Conservation (phyloP, 2,888 invertebrate genomes). For the Abscondita cerata region DNA sequence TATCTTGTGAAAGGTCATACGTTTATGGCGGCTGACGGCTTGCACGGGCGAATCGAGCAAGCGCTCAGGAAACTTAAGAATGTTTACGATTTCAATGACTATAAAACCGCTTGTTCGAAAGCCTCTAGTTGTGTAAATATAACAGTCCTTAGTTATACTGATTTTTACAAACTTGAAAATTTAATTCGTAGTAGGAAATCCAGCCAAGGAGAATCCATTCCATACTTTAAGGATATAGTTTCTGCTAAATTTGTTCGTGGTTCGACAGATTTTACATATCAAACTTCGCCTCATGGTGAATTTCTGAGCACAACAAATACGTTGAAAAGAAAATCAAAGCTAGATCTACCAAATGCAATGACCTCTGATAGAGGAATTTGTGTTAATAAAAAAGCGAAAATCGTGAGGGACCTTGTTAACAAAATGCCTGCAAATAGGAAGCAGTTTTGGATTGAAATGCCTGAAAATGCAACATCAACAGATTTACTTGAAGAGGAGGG, state of each 20-base stretch:
- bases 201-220: no score
- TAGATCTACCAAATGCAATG: no score
- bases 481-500: background rate
- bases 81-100: constrained; percentile 10
- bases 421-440: background rate
- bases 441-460: background rate
- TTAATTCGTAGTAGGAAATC: no score
- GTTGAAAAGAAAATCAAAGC: background rate
- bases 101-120: background rate
- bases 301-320: background rate
- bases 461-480: no score
- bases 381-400: background rate
- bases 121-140: no score
- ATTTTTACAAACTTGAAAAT: no score
- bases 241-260: no score
- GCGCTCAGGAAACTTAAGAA: background rate
- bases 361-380: background rate
- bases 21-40: constrained; percentile 8
- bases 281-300: background rate
- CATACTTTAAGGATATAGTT: no score
- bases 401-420: no score
- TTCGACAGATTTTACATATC: no score
- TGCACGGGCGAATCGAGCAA: constrained; percentile 15
- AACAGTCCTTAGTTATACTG: no score
- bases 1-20: constrained; percentile 20